Conservation (phyloP, 2,113 vertebrate species). For the Dicaeum eximium region DNA sequence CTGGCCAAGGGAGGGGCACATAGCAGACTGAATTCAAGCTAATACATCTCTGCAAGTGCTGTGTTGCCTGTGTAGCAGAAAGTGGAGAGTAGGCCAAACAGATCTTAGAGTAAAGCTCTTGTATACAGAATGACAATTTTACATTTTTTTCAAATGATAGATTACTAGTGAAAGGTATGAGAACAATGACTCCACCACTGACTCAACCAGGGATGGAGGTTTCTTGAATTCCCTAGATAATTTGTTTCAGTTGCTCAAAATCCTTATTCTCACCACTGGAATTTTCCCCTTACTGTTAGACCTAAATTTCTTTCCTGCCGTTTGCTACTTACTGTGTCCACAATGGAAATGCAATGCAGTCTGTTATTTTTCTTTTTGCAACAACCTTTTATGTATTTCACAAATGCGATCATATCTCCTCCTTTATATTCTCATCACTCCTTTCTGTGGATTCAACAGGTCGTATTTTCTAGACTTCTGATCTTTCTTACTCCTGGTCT, state of each 20-base stretch:
- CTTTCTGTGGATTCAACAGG: not conserved
- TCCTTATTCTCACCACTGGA: not conserved
- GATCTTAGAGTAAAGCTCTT: not conserved
- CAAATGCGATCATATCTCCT: not conserved
- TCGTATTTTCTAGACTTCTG: not conserved
- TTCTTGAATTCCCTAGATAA: not conserved
- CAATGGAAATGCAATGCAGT: not conserved
- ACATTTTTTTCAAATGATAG: not conserved
- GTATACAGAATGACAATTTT: not conserved
- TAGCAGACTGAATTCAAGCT: not conserved
- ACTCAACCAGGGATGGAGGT: not conserved
- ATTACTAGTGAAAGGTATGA: not conserved
- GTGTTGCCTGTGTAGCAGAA: not conserved
- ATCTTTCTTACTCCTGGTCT: not conserved
- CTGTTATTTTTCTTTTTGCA: not conserved
- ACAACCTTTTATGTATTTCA: not conserved
- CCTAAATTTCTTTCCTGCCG: not conserved
- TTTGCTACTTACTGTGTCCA: not conserved
- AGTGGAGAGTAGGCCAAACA: not conserved
- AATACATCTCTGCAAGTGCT: not conserved
- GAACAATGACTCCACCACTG: not conserved
- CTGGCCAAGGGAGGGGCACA: accelerated
- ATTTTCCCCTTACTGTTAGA: not conserved
- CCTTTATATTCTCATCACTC: not conserved
- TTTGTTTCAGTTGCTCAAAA: not conserved